phyloP scores from a whole-genome alignment of 2,888 invertebrate genomes.

The Ashinkailepas kermadecensis region DNA sequence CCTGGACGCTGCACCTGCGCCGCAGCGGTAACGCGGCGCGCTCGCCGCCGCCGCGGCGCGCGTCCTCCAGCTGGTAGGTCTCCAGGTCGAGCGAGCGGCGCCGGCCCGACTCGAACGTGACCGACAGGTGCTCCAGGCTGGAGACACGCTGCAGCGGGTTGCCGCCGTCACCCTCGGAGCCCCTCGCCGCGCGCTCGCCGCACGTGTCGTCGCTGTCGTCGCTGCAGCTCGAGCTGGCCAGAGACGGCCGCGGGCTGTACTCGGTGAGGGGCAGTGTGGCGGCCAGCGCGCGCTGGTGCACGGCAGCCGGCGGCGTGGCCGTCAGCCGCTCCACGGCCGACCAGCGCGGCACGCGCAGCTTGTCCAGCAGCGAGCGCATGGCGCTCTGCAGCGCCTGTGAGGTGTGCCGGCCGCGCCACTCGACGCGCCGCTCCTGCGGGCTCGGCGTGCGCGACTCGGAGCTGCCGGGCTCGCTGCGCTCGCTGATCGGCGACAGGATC shows the following conservation, averaged over 20 bases:
- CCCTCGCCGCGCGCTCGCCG: background rate
- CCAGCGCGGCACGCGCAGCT: constrained; percentile 12
- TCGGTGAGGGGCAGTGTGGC: background rate
- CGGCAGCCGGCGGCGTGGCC: background rate
- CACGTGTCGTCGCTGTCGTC: background rate
- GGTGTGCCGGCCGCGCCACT: background rate
- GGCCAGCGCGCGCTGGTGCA: constrained; percentile 6
- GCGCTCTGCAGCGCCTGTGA: background rate
- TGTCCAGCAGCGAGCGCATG: constrained; percentile 9
- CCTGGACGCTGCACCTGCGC: constrained; percentile 43
- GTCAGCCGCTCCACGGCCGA: constrained; percentile 13
- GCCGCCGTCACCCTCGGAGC: background rate
- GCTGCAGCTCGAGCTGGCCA: background rate
- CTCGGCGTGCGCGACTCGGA: constrained; percentile 14
- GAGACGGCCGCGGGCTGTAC: constrained; percentile 1
- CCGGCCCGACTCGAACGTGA: background rate
- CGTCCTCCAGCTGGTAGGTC: background rate
- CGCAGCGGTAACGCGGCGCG: background rate
- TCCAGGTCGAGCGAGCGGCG: background rate
- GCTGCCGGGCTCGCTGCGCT: constrained; percentile 5
- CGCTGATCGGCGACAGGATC: background rate
- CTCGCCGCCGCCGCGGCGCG: too few relatives aligned
- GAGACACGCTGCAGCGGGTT: background rate
- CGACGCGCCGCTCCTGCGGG: background rate
- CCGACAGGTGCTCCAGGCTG: background rate